Conservation (phyloP, 2,888 invertebrate genomes). For the Tachina grossa region DNA sequence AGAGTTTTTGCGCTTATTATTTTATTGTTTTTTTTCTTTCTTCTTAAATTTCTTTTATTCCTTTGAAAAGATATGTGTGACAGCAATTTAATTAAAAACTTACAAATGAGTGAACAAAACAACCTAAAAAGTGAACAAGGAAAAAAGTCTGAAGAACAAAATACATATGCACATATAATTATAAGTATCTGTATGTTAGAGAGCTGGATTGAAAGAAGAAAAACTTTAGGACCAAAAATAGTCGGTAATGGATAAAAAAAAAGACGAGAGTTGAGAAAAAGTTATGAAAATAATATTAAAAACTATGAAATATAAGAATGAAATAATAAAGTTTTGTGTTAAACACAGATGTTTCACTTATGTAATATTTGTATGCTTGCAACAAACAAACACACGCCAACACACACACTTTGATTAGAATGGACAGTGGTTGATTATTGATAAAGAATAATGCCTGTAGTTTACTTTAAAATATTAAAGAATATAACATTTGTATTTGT, state of each 20-base stretch:
- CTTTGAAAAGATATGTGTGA: conserved; percentile 69
- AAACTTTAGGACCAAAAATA: conserved; percentile 43
- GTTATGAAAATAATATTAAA: conserved; percentile 65
- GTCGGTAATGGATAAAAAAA: conserved; percentile 16
- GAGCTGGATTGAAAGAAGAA: conserved; percentile 19
- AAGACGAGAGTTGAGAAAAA: conserved; percentile 53
- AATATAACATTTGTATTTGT: too few species aligned
- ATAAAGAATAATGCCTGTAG: neutral
- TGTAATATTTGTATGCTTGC: conserved; percentile 16
- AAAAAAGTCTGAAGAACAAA: conserved; percentile 35
- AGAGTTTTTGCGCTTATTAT: conserved; percentile 38
- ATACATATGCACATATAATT: neutral
- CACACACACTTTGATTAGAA: conserved; percentile 5
- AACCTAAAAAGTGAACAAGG: conserved; percentile 63
- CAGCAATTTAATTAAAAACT: conserved; percentile 74
- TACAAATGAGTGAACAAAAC: conserved; percentile 73
- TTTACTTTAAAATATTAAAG: neutral
- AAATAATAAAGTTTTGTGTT: conserved; percentile 53
- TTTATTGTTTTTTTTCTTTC: conserved; percentile 33
- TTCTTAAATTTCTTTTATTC: conserved; percentile 34
- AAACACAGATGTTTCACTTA: conserved; percentile 63
- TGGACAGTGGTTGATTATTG: conserved; percentile 8
- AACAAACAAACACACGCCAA: conserved; percentile 6
- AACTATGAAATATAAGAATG: conserved; percentile 28
- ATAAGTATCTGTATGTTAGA: neutral